Evolutionary conservation across 2,797 vertebrate genomes (phyloP).

Genomic region (Coregonus ussuriensis): DNA sequence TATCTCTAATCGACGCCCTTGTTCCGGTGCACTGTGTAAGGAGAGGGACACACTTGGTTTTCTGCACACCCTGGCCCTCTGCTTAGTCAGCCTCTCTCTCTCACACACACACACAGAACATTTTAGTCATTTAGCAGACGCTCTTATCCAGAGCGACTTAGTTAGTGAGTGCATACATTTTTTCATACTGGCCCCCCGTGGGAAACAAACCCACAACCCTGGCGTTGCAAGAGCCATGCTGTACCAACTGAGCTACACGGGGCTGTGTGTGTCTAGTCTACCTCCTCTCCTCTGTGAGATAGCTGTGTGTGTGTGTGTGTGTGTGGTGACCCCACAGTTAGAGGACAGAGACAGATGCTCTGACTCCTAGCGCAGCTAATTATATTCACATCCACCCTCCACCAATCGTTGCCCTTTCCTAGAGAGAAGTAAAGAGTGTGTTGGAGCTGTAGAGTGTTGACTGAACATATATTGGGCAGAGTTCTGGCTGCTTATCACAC

Average conservation of each 20-base stretch:
- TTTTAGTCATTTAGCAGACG: no score
- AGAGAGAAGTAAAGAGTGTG: background rate
- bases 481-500: constrained; percentile 12
- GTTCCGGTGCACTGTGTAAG: background rate
- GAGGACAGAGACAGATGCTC: background rate
- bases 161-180: no score
- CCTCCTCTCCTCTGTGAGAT: constrained; percentile 41
- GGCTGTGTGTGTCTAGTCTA: background rate
- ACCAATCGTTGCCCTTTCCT: background rate
- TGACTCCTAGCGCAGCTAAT: constrained; percentile 23
- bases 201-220: no score
- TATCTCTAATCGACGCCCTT: background rate
- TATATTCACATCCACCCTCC: constrained; percentile 24
- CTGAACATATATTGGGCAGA: constrained; percentile 34
- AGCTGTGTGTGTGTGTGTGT: constrained; percentile 13
- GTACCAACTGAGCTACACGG: no score
- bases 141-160: no score
- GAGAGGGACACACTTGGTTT: background rate
- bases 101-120: constrained; percentile 10
- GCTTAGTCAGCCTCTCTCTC: background rate
- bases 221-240: no score
- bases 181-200: no score
- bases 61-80: background rate
- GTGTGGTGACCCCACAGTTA: constrained; percentile 5
- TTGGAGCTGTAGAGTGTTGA: constrained; percentile 48